Evolutionary conservation across 23 tunicate genomes (phyloP).

Genomic region (Styela plicata): DNA sequence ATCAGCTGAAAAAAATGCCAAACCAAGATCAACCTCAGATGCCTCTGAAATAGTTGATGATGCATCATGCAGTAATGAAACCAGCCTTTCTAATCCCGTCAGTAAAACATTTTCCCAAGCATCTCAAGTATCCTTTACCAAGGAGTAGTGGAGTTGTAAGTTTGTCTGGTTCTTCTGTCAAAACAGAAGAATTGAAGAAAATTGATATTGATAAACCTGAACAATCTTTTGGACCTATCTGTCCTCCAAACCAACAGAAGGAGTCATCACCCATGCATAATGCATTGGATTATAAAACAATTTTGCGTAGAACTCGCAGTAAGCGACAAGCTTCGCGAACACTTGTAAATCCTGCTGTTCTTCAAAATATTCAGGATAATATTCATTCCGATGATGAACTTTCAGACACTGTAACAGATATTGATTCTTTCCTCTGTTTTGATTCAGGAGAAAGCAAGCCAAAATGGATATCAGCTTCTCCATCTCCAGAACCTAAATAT

Average conservation of each 20-base stretch:
- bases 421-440: constrained; percentile 52
- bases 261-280: background rate
- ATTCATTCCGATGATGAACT: constrained; percentile 36
- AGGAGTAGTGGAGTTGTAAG: constrained; percentile 13
- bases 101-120: background rate
- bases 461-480: background rate
- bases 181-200: background rate
- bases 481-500: background rate
- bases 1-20: constrained; percentile 33
- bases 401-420: constrained; percentile 76
- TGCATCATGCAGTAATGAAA: background rate
- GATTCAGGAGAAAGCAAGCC: background rate
- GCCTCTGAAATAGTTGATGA: background rate
- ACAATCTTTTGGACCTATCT: constrained; percentile 12
- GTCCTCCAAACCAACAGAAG: constrained; percentile 7
- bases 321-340: constrained; percentile 20
- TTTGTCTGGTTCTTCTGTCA: background rate
- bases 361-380: background rate
- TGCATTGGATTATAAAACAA: constrained; percentile 55
- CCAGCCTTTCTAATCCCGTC: background rate
- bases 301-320: constrained; percentile 29
- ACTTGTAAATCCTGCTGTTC: background rate
- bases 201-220: background rate
- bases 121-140: background rate
- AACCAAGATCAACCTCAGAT: background rate